A percentile compares a stretch with the other conserved stretches of the same genome.
phyloP scores from a whole-genome alignment of 2,113 vertebrate genomes.

The Urocynchramus pylzowi region DNA sequence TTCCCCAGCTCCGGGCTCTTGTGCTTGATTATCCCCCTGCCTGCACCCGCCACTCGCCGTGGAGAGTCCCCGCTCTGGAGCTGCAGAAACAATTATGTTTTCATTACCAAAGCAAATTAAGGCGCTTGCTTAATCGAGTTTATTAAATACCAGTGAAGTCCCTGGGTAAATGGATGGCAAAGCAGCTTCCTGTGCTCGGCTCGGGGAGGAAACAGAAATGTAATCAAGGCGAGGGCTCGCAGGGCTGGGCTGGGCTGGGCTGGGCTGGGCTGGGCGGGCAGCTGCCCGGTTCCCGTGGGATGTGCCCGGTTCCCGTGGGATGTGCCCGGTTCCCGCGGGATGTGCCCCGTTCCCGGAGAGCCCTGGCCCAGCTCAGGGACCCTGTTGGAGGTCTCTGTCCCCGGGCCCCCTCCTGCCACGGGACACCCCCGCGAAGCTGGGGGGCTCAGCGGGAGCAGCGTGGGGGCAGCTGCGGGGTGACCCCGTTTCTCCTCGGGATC shows the following conservation, averaged over 20 bases:
- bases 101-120: conserved; percentile 67
- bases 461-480: neutral
- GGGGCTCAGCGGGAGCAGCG: neutral
- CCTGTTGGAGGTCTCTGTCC: rapidly evolving
- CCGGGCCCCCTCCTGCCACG: rapidly evolving
- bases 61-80: conserved; percentile 28
- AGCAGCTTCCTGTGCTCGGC: conserved; percentile 12
- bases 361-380: rapidly evolving
- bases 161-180: conserved; percentile 30
- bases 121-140: conserved; percentile 64
- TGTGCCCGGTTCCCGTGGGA: neutral
- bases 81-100: conserved; percentile 68
- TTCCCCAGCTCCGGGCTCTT: neutral
- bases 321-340: neutral
- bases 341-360: neutral
- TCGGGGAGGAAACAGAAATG: neutral
- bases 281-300: neutral
- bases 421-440: neutral
- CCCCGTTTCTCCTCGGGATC: neutral
- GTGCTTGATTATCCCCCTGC: neutral
- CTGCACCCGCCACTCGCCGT: neutral
- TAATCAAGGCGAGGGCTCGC: neutral
- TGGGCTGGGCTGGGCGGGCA: neutral
- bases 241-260: neutral
- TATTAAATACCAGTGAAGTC: conserved; percentile 66